Evolutionary conservation across 2,797 vertebrate genomes (phyloP).

Genomic region (Bovichtus diacanthus): DNA sequence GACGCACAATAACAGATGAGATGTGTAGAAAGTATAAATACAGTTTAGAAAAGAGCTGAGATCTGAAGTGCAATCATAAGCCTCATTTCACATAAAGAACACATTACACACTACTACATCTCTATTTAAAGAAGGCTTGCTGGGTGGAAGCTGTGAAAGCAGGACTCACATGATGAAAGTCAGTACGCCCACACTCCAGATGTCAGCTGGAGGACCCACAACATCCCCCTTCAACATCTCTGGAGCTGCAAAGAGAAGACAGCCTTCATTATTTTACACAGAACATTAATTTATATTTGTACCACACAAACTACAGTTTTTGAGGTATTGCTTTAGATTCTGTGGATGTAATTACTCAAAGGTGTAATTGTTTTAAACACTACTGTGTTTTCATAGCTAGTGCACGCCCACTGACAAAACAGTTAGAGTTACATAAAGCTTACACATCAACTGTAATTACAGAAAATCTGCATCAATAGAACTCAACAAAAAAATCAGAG

Average conservation of each 20-base stretch:
- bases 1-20: background rate
- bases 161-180: conserved; percentile 97
- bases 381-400: background rate
- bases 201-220: conserved; percentile 95
- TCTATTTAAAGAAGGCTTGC: conserved; percentile 36
- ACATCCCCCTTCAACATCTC: conserved; percentile 98
- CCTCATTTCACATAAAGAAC: conserved; percentile 7
- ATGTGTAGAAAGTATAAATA: no score
- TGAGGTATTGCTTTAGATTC: no score
- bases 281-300: conserved; percentile 11
- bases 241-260: conserved; percentile 86
- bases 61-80: conserved; percentile 2
- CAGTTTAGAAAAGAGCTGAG: background rate
- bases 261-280: background rate
- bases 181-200: conserved; percentile 95
- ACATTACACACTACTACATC: background rate
- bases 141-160: conserved; percentile 47
- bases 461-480: background rate
- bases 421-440: conserved; percentile 17
- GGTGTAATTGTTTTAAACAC: background rate
- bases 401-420: background rate
- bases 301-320: background rate
- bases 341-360: background rate
- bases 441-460: background rate
- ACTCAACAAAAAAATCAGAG: background rate